Evolutionary conservation across 1,140 invertebrate genomes (phyloP), one percentile per base, ranked within the genome.

Genomic region (Lepidurus packardi): DNA sequence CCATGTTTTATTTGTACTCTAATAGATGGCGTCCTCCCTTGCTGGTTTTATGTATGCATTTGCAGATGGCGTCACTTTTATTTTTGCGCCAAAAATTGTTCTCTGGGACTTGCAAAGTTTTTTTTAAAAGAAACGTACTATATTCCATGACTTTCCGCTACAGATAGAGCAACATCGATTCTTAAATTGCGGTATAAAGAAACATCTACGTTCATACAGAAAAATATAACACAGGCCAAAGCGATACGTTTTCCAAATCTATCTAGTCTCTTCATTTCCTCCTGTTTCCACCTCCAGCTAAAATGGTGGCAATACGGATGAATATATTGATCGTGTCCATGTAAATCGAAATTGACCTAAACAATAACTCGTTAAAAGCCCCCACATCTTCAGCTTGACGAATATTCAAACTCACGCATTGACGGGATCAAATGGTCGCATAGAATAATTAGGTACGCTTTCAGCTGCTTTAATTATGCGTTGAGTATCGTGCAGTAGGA

Each of bases 291-390:
- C 92, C 90, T 80, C 91, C 91, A 25, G 92, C 89, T 80, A 99
- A 83, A 79, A 99, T 96, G 81, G 91, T 91, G 1, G 92, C 93
- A 83, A 99, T 93, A 81, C 97, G 88, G 81, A 98, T 92, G 85
- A 99, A 99, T 82, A 99, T 99, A 85, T 99, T 99, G n/a, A 99
- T 83, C 1, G 94, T 92, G 83, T 99, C 96, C 89, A 98, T 85
- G 84, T 98, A 98, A 81, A 99, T 95, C 4, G 92, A 91, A 82
- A 98, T 91, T 0, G 93, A 93, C 45, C 95, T 97, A 87, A 77
- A 92, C 90, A 82, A 83, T 84, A 83, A 80, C 81, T 74, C 53
- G 79, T 65, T 24, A 25, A 75, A 47, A 78, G 34, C 34, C 34
- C 34, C 13, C n/a, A 75, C 2, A 45, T 21, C 78, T 42, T 79